A percentile compares a stretch with the other conserved stretches of the same genome.
Conservation (phyloP, 2,113 vertebrate species). For the Pholis gunnellus region DNA sequence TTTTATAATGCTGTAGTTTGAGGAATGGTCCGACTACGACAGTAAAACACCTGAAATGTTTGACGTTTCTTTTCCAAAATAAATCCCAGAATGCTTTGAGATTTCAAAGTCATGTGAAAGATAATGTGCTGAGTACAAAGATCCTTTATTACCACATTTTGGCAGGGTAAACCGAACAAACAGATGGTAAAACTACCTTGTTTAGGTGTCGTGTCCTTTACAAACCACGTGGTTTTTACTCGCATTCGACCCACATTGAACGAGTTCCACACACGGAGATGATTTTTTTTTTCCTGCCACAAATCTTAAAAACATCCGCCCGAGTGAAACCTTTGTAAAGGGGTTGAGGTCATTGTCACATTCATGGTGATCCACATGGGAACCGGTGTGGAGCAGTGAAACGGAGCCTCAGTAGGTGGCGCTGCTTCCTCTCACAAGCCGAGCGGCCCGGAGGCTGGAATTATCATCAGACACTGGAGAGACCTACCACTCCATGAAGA, state of each 20-base stretch:
- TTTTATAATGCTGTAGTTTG: neutral
- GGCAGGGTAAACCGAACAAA: conserved; percentile 54
- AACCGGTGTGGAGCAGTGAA: conserved; percentile 50
- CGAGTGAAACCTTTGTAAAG: conserved; percentile 27
- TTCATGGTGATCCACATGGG: conserved; percentile 19
- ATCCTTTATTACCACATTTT: conserved; percentile 71
- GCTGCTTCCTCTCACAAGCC: conserved; percentile 57
- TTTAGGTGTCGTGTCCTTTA: conserved; percentile 44
- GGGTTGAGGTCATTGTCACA: neutral
- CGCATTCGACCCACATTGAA: conserved; percentile 21
- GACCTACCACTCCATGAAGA: conserved; percentile 53
- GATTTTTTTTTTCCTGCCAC: conserved; percentile 1
- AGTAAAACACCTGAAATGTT: neutral
- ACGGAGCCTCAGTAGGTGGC: conserved; percentile 68
- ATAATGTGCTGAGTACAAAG: conserved; percentile 67
- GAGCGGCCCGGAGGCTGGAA: conserved; percentile 61
- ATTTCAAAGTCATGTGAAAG: neutral
- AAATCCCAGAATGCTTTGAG: neutral
- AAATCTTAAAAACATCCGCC: conserved; percentile 12
- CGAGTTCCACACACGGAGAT: conserved; percentile 3
- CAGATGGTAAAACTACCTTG: conserved; percentile 30
- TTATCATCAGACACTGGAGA: conserved; percentile 67
- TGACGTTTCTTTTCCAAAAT: neutral
- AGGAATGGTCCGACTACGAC: neutral
- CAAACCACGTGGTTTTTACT: conserved; percentile 48